A percentile compares a stretch with the other conserved stretches of the same genome.
Evolutionary conservation across 2,888 invertebrate genomes (phyloP).

Genomic region (Nomada hirtipes): DNA sequence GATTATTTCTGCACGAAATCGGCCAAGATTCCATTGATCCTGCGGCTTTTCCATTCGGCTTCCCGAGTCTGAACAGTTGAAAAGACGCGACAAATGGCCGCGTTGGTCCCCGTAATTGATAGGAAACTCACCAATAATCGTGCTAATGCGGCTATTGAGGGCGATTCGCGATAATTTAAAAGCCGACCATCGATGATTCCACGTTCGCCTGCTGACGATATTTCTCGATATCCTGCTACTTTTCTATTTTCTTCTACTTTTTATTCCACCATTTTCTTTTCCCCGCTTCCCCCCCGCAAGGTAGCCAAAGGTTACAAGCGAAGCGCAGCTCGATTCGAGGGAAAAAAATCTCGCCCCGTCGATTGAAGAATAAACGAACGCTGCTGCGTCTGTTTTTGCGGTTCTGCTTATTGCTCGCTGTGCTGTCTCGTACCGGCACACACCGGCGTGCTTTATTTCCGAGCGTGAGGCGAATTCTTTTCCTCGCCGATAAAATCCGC

Average conservation of each 20-base stretch:
- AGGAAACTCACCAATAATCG: slow-evolving; percentile 30
- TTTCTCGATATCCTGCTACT: too few relatives aligned
- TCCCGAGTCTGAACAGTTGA: neutral
- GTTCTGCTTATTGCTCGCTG: slow-evolving; percentile 13
- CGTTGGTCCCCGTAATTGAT: slow-evolving; percentile 14
- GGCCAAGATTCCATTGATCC: neutral
- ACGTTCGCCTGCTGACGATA: neutral
- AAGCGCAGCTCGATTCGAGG: neutral
- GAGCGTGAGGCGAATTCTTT: slow-evolving; percentile 23
- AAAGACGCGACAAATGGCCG: slow-evolving; percentile 4
- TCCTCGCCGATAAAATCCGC: slow-evolving; percentile 27
- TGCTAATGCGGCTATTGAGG: slow-evolving; percentile 17
- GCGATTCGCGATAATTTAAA: slow-evolving; percentile 19
- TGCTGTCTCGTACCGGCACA: neutral
- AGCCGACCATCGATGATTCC: slow-evolving; percentile 19
- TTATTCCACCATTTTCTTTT: neutral
- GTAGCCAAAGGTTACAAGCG: too few relatives aligned
- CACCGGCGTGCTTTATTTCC: neutral
- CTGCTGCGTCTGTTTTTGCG: neutral
- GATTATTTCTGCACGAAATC: too few relatives aligned
- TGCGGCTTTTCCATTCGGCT: neutral
- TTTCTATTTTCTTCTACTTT: neutral
- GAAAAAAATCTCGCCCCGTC: neutral
- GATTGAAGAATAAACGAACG: too few relatives aligned
- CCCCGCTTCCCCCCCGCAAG: too few relatives aligned